Base-by-base conservation (phyloP, 1,140 invertebrate genomes). In the Dryas iulia region DNA sequence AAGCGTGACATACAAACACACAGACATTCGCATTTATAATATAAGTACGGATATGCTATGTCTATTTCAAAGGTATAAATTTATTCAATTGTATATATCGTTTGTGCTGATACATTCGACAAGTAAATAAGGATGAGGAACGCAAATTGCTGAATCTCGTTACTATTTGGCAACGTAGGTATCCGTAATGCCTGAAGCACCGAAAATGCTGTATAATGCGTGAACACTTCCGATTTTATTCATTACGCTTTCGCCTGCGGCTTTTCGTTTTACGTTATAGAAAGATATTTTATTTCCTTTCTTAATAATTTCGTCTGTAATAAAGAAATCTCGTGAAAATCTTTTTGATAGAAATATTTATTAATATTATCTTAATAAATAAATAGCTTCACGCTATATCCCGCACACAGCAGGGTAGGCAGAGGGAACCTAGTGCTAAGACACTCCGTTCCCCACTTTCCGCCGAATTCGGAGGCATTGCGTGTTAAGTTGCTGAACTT, bases 91-190 rank as follows among this genome's bases (percentile, higher is more conserved):
- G 66, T 63, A 52, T 69, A 21, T 31, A 57, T 24, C 33, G 59
- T 18, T 33, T 56, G 28, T 24, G 39, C 57, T 64, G 62, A 60
- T 56, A 65, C 47, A 53, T 64, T 59, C 68, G 65, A 64, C 69
- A 76, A 61, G 74, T 67, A 78, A 79, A 77, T 68, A 69, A 73
- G 66, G 61, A 63, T 58, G 69, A 61, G 62, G 72, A 74, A 84
- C 78, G 76, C 76, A 86, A 83, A 86, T 84, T 84, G 76, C 75
- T 74, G 82, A 82, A 81, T 86, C 77, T 79, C 73, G 73, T 84
- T 86, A 79, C 82, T 83, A 81, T 84, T 81, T 83, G 77, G 68
- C 72, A 72, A 71, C 73, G 73, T 69, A 54, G 64, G n/a, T n/a
- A 63, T 70, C 66, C 74, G 79, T 78, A 81, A 67, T 70, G 74